phyloP scores from a whole-genome alignment of 2,113 vertebrate genomes.

The Albula glossodonta region DNA sequence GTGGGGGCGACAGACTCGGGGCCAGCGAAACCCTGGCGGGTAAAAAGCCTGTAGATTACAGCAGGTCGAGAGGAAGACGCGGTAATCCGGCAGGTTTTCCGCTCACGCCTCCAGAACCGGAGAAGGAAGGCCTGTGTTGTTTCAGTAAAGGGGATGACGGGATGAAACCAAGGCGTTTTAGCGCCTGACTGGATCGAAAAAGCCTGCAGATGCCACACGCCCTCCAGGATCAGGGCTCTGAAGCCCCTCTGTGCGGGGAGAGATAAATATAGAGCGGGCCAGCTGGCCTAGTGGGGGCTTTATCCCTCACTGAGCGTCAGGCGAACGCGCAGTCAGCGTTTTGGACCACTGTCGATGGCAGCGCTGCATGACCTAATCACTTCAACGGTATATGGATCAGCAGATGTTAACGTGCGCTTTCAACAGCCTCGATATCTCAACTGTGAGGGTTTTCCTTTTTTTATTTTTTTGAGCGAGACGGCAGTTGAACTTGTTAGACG shows the following conservation, averaged over 20 bases:
- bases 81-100: not conserved
- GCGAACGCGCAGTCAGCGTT: not conserved
- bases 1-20: no score
- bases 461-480: no score
- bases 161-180: not conserved
- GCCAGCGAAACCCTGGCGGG: no score
- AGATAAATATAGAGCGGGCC: not conserved
- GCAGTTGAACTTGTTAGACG: not conserved
- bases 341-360: not conserved
- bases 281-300: not conserved
- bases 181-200: not conserved
- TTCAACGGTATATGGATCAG: not conserved
- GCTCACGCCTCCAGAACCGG: not conserved
- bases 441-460: not conserved
- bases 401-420: not conserved
- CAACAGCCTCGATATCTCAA: not conserved
- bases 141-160: not conserved
- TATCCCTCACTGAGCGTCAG: not conserved
- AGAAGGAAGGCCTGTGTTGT: not conserved
- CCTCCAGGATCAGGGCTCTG: not conserved
- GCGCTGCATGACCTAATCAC: not conserved
- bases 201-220: not conserved
- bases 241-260: no score
- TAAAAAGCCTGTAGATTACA: no score
- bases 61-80: not conserved